Evolutionary conservation across 1,140 invertebrate species (phyloP).

Genomic region (Lerema accius): DNA sequence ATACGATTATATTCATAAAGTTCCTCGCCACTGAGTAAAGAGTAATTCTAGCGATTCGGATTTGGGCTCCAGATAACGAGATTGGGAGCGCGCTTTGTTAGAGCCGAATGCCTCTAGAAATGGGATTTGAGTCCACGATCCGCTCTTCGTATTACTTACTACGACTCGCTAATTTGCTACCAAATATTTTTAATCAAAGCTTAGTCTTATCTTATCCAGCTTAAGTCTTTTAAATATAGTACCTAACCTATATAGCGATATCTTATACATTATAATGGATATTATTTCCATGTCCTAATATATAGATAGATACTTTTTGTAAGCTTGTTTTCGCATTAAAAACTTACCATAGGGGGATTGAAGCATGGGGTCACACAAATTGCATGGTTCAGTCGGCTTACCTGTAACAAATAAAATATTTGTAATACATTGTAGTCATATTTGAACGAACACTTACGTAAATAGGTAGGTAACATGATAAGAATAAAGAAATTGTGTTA

Average conservation of each 20-base stretch:
- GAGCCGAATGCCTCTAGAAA: conserved; percentile 22
- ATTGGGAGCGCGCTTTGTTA: conserved; percentile 28
- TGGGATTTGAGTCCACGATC: conserved; percentile 22
- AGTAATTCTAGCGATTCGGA: conserved; percentile 30
- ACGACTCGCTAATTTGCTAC: conserved; percentile 8
- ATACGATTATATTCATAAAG: conserved; percentile 59
- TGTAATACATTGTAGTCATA: too few species aligned
- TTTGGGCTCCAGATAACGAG: conserved; percentile 30
- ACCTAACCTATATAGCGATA: too few species aligned
- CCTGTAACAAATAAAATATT: conserved; percentile 61
- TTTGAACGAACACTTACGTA: too few species aligned
- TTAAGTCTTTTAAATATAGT: too few species aligned
- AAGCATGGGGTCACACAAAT: conserved; percentile 52
- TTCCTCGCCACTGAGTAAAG: conserved; percentile 38
- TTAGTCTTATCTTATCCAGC: too few species aligned
- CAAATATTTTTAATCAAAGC: neutral
- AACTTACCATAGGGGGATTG: conserved; percentile 56
- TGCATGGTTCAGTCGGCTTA: conserved; percentile 63
- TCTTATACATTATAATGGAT: too few species aligned
- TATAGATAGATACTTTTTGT: too few species aligned
- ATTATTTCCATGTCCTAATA: too few species aligned
- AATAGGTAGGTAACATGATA: too few species aligned
- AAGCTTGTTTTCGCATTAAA: neutral
- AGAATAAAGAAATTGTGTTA: too few species aligned
- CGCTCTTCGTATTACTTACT: conserved; percentile 16